These are phyloP conservation scores for Drosophila sordidapex DNA, from an alignment of 2,888 invertebrate species.

Conservation along the genomic window DNA sequence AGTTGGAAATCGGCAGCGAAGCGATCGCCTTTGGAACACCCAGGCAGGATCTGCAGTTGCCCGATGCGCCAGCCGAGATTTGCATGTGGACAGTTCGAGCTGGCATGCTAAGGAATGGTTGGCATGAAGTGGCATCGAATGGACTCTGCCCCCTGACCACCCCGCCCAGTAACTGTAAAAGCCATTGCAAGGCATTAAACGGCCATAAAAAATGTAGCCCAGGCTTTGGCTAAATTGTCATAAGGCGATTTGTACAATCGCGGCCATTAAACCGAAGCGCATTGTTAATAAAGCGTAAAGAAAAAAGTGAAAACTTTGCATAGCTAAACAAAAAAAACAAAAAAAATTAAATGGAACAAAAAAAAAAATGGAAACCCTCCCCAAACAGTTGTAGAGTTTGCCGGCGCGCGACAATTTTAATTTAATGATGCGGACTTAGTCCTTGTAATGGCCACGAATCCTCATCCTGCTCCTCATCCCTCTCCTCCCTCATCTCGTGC, in stretches of 20 bases:
- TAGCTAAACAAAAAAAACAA: slow-evolving; percentile 45
- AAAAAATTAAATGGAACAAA: slow-evolving; percentile 17
- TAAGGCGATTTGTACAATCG: slow-evolving; percentile 82
- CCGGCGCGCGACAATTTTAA: slow-evolving; percentile 75
- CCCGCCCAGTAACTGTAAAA: slow-evolving; percentile 55
- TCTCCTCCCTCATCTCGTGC: neutral
- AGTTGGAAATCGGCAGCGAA: slow-evolving; percentile 72
- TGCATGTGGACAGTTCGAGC: slow-evolving; percentile 54
- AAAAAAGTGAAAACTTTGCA: slow-evolving; percentile 60
- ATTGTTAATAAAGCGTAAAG: slow-evolving; percentile 79
- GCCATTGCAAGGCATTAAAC: slow-evolving; percentile 79
- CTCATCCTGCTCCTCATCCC: neutral
- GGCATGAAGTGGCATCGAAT: neutral
- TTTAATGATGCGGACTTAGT: slow-evolving; percentile 82
- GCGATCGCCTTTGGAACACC: slow-evolving; percentile 72
- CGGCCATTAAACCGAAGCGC: slow-evolving; percentile 78
- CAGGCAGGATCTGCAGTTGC: slow-evolving; percentile 64
- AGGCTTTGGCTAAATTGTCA: slow-evolving; percentile 70
- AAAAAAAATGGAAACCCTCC: slow-evolving; percentile 43
- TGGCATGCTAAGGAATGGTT: neutral
- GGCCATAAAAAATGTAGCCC: slow-evolving; percentile 75
- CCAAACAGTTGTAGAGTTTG: slow-evolving; percentile 40
- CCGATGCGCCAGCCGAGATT: slow-evolving; percentile 66
- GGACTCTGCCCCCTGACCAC: neutral
- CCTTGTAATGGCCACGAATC: slow-evolving; percentile 74